These are phyloP conservation scores for Neopipo cinnamomea DNA, from an alignment of 2,113 vertebrate species.

Conservation along the genomic window DNA sequence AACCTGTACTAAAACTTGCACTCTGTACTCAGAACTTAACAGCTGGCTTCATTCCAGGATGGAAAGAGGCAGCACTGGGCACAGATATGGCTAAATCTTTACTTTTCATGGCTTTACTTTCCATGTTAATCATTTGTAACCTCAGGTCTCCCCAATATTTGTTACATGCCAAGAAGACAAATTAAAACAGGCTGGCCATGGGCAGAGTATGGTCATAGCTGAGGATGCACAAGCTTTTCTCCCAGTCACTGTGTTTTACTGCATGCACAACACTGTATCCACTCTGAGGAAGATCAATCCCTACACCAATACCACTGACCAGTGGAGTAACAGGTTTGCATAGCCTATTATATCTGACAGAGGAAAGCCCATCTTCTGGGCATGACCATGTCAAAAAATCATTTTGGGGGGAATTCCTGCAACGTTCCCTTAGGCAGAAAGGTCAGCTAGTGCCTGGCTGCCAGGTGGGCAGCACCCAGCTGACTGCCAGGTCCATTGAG, in stretches of 20 bases:
- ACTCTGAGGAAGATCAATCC: not conserved
- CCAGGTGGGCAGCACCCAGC: fast-evolving
- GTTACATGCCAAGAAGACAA: not conserved
- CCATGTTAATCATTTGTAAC: not conserved
- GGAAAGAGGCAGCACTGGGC: not conserved
- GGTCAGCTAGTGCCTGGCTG: not conserved
- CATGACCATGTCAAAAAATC: not conserved
- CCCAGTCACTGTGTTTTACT: not conserved
- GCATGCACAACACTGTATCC: fast-evolving
- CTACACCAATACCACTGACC: fast-evolving
- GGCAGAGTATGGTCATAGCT: not conserved
- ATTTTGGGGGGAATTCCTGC: not conserved
- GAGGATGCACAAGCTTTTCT: not conserved
- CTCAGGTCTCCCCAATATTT: not conserved
- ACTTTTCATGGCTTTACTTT: not conserved
- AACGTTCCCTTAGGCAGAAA: not conserved
- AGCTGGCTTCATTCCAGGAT: not conserved
- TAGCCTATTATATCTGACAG: not conserved
- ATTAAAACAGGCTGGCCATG: not conserved
- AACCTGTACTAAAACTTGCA: not conserved
- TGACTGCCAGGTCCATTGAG: fast-evolving
- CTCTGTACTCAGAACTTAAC: not conserved
- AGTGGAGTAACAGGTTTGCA: not conserved
- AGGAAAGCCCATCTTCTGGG: not conserved
- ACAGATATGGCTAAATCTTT: not conserved